Evolutionary conservation across 2,797 vertebrate genomes (phyloP).

Genomic region (Leptatherina wallacei): DNA sequence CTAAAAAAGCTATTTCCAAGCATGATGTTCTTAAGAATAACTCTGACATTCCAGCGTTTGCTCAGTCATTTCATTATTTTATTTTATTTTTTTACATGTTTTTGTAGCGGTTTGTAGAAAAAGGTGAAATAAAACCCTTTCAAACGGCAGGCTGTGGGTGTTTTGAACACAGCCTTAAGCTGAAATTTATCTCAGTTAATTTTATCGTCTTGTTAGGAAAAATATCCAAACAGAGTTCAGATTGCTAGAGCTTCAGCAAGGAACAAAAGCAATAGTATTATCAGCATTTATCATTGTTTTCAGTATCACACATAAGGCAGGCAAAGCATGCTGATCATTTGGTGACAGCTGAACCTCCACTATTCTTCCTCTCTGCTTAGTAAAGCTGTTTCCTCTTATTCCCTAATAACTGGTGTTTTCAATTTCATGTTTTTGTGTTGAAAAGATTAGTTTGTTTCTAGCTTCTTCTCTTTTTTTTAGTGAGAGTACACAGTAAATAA

Average conservation of each 20-base stretch:
- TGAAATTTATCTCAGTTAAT: slow-evolving; percentile 7
- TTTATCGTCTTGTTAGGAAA: neutral
- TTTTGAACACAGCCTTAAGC: neutral
- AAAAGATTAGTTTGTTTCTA: neutral
- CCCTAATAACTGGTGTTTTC: neutral
- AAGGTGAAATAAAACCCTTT: slow-evolving; percentile 2
- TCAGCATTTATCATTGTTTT: neutral
- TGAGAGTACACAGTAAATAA: neutral
- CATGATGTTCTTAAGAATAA: slow-evolving; percentile 16
- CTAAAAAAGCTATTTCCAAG: slow-evolving; percentile 22
- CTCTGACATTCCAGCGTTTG: slow-evolving; percentile 35
- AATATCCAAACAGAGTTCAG: too few relatives aligned
- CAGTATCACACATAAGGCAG: neutral
- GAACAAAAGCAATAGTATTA: neutral
- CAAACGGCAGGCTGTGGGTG: neutral
- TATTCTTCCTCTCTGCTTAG: neutral
- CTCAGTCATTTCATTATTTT: neutral
- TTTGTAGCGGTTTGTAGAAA: slow-evolving; percentile 35
- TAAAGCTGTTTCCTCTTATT: neutral
- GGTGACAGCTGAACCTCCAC: neutral
- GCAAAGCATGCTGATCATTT: neutral
- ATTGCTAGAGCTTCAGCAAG: too few relatives aligned
- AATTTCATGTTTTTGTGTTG: neutral
- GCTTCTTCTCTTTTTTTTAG: neutral
- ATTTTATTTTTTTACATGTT: neutral